Evolutionary conservation across 2,113 vertebrate genomes (phyloP).

Genomic region (Turdus rufiventris): DNA sequence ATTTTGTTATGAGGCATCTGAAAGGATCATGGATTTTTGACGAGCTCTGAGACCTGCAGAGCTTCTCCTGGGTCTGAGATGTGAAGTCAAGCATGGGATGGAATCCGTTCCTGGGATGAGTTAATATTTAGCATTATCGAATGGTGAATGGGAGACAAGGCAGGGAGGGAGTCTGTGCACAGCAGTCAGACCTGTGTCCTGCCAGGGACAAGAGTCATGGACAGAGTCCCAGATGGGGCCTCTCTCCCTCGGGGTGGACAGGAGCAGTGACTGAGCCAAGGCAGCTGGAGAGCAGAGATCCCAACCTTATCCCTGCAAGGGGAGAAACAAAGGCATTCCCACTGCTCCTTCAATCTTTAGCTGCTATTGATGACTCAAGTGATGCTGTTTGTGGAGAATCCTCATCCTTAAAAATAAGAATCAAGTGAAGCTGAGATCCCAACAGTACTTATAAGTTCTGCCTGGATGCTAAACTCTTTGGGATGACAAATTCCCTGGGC

Average conservation of each 20-base stretch:
- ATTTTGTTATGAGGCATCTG: background rate
- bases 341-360: background rate
- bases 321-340: background rate
- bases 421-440: background rate
- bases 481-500: background rate
- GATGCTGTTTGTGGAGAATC: rapidly evolving
- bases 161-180: rapidly evolving
- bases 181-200: background rate
- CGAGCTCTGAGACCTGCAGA: background rate
- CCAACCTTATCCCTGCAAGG: background rate
- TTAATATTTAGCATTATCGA: background rate
- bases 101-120: background rate
- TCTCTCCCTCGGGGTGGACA: rapidly evolving
- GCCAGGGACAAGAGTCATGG: background rate
- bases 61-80: background rate
- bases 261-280: rapidly evolving
- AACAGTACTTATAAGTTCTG: background rate
- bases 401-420: background rate
- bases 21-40: background rate
- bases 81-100: background rate
- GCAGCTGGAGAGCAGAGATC: background rate
- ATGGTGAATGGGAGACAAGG: background rate
- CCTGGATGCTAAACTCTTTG: background rate
- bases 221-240: background rate
- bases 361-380: background rate